A percentile compares a stretch with the other conserved stretches of the same genome.
Conservation (phyloP, 2,888 invertebrate species). For the Noctua comes region DNA sequence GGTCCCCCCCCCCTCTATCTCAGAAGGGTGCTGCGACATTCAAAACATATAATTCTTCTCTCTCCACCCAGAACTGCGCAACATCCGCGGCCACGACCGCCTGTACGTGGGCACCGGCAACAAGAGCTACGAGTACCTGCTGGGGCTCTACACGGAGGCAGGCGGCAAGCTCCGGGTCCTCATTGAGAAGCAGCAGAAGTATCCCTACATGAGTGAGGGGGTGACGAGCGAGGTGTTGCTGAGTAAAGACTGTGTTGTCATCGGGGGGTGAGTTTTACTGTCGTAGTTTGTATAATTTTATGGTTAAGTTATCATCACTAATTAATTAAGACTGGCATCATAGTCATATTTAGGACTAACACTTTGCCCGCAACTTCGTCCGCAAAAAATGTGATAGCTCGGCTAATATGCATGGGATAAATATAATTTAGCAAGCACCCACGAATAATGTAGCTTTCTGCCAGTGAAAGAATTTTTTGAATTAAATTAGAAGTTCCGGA, state of each 20-base stretch:
- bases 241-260: constrained; percentile 92
- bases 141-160: constrained; percentile 91
- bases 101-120: constrained; percentile 95
- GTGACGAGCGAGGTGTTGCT: constrained; percentile 95
- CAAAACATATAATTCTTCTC: background rate
- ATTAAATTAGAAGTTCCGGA: too few relatives aligned
- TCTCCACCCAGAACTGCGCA: constrained; percentile 91
- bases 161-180: constrained; percentile 80
- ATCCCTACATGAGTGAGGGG: constrained; percentile 93
- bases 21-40: background rate
- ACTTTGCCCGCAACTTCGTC: too few relatives aligned
- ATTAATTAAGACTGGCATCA: background rate
- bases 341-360: too few relatives aligned
- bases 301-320: background rate
- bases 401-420: too few relatives aligned
- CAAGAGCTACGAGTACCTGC: constrained; percentile 92
- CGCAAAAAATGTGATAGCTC: too few relatives aligned
- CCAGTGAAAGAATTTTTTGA: too few relatives aligned
- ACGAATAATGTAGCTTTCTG: too few relatives aligned
- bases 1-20: too few relatives aligned
- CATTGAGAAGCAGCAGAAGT: constrained; percentile 89
- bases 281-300: background rate
- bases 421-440: too few relatives aligned
- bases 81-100: constrained; percentile 96
- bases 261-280: constrained; percentile 91